phyloP scores from a whole-genome alignment of 2,888 invertebrate genomes.

The Aphidoletes aphidimyza region DNA sequence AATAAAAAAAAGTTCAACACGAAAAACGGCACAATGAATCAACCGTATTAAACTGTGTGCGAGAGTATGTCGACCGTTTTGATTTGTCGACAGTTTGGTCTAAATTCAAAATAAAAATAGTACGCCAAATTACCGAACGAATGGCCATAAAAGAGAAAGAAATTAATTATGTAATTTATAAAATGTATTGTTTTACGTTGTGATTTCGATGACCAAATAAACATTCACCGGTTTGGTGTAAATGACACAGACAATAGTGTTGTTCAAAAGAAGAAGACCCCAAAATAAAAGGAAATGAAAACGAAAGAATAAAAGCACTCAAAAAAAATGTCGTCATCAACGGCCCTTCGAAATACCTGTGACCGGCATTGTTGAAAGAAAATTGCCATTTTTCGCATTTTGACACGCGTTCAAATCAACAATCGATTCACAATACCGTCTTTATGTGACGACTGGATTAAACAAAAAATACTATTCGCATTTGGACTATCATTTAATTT shows the following conservation, averaged over 20 bases:
- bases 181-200: background rate
- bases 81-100: too few species aligned
- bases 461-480: background rate
- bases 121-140: background rate
- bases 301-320: too few species aligned
- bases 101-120: too few species aligned
- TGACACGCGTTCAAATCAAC: background rate
- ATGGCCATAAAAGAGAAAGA: background rate
- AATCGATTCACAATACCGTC: background rate
- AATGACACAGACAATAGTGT: too few species aligned
- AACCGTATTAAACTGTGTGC: too few species aligned
- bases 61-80: too few species aligned
- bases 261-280: background rate
- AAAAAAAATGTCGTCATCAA: too few species aligned
- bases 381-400: conserved; percentile 2
- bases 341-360: too few species aligned
- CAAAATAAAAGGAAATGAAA: background rate
- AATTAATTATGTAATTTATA: conserved; percentile 13
- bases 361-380: background rate
- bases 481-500: conserved; percentile 1
- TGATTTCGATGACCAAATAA: background rate
- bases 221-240: background rate
- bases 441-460: too few species aligned
- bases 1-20: too few species aligned
- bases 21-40: background rate